A percentile compares a stretch with the other conserved stretches of the same genome.
These are phyloP conservation scores for Sminthurinus aureus DNA, from an alignment of 2,888 invertebrate genomes.

Conservation along the genomic window DNA sequence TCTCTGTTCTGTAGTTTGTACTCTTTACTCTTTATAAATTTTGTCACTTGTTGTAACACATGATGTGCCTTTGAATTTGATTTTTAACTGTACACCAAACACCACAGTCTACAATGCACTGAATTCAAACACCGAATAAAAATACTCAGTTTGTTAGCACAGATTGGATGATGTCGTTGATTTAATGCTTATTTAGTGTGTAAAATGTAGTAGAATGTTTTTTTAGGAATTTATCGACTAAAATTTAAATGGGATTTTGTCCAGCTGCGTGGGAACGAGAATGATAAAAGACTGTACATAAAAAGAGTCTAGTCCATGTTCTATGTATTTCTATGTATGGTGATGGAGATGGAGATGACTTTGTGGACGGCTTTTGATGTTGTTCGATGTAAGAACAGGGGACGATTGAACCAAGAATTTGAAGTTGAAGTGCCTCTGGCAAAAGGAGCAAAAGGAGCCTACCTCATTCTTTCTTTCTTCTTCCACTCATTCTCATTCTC, in stretches of 20 bases:
- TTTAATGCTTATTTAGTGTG: too few species aligned
- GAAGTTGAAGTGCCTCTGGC: background rate
- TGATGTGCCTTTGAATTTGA: background rate
- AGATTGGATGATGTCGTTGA: background rate
- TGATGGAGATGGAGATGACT: too few species aligned
- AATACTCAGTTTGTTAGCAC: background rate
- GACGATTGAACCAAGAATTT: background rate
- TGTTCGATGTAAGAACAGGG: background rate
- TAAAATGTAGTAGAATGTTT: too few species aligned
- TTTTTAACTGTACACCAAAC: too few species aligned
- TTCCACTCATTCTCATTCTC: too few species aligned
- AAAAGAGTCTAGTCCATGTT: too few species aligned
- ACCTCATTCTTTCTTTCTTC: background rate
- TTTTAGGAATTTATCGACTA: too few species aligned
- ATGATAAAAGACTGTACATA: too few species aligned
- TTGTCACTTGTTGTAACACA: background rate
- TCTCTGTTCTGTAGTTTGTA: background rate
- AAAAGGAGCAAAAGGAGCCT: background rate
- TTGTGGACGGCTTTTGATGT: background rate
- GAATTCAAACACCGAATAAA: background rate
- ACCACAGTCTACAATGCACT: too few species aligned
- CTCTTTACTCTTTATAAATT: too few species aligned
- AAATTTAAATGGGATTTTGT: background rate
- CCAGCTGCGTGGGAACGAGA: background rate
- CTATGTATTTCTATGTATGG: too few species aligned